Percentiles rank a stretch among this genome's conserved stretches.
Evolutionary conservation across 2,797 vertebrate genomes (phyloP).

Genomic region (Urocyon cinereoargenteus): DNA sequence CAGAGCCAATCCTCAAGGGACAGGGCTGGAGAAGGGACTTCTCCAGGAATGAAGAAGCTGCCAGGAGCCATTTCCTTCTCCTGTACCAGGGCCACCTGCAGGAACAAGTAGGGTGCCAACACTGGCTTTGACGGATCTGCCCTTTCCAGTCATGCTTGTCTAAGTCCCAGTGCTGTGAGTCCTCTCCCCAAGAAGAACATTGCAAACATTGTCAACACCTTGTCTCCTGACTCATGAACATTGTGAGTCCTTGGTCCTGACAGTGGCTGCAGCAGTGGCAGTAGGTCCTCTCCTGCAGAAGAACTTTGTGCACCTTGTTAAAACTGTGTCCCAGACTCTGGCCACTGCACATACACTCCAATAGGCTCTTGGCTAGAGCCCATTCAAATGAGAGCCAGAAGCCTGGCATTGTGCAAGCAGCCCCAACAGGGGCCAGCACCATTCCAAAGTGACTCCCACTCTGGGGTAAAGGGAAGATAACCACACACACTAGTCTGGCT

Average conservation of each 20-base stretch:
- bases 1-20: background rate
- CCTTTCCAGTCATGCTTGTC: background rate
- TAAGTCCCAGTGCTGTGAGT: background rate
- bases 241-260: background rate
- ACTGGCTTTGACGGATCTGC: background rate
- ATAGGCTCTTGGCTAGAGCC: background rate
- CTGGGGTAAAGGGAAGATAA: background rate
- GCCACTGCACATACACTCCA: background rate
- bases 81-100: background rate
- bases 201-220: background rate
- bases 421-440: background rate
- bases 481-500: background rate
- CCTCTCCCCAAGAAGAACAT: background rate
- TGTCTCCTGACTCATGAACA: background rate
- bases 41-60: background rate
- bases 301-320: background rate
- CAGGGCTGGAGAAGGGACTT: background rate
- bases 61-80: background rate
- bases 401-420: background rate
- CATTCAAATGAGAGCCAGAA: background rate
- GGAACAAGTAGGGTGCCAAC: background rate
- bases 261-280: no score
- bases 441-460: background rate
- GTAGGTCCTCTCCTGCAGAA: background rate
- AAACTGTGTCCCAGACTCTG: background rate